Conservation (phyloP, 1,140 invertebrate species). For the Cherax quadricarinatus region DNA sequence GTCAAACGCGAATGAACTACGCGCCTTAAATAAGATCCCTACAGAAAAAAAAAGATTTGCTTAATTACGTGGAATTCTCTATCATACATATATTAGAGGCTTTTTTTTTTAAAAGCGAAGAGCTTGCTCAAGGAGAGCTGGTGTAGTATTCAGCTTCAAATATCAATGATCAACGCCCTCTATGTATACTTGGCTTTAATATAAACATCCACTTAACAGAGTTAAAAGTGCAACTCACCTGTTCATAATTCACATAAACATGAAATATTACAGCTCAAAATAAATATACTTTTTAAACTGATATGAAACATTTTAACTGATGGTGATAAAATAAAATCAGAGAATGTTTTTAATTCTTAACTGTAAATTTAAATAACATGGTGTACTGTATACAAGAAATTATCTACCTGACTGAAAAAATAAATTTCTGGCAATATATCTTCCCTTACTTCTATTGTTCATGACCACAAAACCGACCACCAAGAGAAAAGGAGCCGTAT, state of each 20-base stretch:
- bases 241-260: constrained; percentile 16
- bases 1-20: constrained; percentile 19
- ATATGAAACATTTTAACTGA: too few species aligned
- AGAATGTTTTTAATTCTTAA: not conserved
- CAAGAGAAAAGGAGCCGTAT: constrained; percentile 35
- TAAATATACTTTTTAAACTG: not conserved
- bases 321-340: not conserved
- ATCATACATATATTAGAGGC: constrained; percentile 38
- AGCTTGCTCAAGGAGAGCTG: constrained; percentile 8
- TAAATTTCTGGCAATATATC: constrained; percentile 35
- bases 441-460: constrained; percentile 35
- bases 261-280: not conserved
- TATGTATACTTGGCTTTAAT: not conserved
- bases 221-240: constrained; percentile 28
- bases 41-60: constrained; percentile 12
- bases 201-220: constrained; percentile 6
- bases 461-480: constrained; percentile 34
- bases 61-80: constrained; percentile 36
- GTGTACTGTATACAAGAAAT: not conserved
- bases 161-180: constrained; percentile 18
- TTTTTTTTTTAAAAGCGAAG: constrained; percentile 10
- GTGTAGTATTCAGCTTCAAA: not conserved
- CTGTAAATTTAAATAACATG: not conserved
- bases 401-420: not conserved
- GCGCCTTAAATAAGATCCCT: constrained; percentile 23